Evolutionary conservation across 2,113 vertebrate genomes (phyloP).

Genomic region (Semicossyphus pulcher): DNA sequence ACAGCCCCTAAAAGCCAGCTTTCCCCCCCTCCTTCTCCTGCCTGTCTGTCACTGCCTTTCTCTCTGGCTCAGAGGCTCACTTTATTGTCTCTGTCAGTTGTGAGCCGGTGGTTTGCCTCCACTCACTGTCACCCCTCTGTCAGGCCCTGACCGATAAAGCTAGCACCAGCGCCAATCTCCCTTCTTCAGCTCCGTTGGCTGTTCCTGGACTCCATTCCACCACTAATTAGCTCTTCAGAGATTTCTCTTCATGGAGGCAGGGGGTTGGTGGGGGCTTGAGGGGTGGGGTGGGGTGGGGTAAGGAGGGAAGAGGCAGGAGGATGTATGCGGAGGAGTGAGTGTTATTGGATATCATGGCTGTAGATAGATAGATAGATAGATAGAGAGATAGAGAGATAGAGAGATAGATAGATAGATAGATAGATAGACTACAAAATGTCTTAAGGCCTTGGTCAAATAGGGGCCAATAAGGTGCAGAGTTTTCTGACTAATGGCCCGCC

Average conservation of each 20-base stretch:
- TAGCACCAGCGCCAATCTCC: conserved; percentile 88
- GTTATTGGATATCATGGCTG: conserved; percentile 54
- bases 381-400: conserved; percentile 29
- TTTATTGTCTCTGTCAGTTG: conserved; percentile 95
- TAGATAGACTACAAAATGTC: background rate
- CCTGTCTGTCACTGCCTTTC: conserved; percentile 66
- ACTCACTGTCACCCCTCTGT: conserved; percentile 93
- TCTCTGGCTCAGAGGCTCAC: conserved; percentile 80
- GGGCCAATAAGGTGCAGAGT: conserved; percentile 15
- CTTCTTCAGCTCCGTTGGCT: conserved; percentile 91
- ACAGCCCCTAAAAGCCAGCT: conserved; percentile 79
- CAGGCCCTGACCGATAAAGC: conserved; percentile 93
- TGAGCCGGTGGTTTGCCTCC: conserved; percentile 92
- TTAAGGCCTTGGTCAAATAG: conserved; percentile 29
- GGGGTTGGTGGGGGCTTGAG: conserved; percentile 74
- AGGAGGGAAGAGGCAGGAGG: conserved; percentile 52
- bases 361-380: conserved; percentile 29
- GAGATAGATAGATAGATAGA: conserved; percentile 10
- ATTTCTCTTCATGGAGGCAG: conserved; percentile 94
- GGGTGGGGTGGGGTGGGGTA: conserved; percentile 46
- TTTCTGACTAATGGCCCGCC: conserved; percentile 63
- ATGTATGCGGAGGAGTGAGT: conserved; percentile 64
- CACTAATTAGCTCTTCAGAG: conserved; percentile 99
- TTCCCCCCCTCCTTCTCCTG: conserved; percentile 31
- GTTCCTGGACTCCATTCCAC: conserved; percentile 94